phyloP scores from a whole-genome alignment of 1,140 invertebrate genomes.

The Drosophila insularis region DNA sequence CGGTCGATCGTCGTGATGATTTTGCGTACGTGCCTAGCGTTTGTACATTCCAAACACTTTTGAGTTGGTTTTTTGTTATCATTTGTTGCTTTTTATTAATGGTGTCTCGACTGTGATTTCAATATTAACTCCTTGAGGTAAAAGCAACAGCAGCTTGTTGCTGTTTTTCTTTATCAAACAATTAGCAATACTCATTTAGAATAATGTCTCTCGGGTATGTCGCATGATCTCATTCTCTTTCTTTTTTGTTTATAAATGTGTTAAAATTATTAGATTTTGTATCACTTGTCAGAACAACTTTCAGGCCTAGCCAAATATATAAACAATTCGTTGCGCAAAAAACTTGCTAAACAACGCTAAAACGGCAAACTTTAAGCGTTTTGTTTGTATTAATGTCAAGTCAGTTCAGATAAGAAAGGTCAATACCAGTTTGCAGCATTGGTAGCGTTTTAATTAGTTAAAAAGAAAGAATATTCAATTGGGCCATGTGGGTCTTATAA shows the following conservation, averaged over 20 bases:
- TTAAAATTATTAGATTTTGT: constrained; percentile 17
- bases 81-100: background rate
- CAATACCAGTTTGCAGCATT: constrained; percentile 12
- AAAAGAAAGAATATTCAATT: too few species aligned
- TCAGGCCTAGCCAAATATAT: constrained; percentile 22
- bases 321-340: constrained; percentile 55
- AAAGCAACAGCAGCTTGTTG: constrained; percentile 30
- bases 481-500: too few species aligned
- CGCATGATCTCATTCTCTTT: constrained; percentile 45
- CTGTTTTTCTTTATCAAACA: constrained; percentile 59
- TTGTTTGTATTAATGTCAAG: constrained; percentile 14
- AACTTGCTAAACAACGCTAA: constrained; percentile 25
- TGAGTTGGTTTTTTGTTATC: constrained; percentile 41
- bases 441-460: too few species aligned
- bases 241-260: constrained; percentile 37
- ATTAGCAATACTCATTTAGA: constrained; percentile 42
- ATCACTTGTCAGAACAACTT: constrained; percentile 29
- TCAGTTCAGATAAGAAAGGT: constrained; percentile 28
- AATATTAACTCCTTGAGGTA: constrained; percentile 28
- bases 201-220: background rate
- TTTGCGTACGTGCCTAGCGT: constrained; percentile 62
- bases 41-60: constrained; percentile 35
- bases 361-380: background rate
- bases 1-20: constrained; percentile 14
- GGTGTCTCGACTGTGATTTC: constrained; percentile 31